phyloP scores from a whole-genome alignment of 1,140 invertebrate species.

The Bicyclus anynana region DNA sequence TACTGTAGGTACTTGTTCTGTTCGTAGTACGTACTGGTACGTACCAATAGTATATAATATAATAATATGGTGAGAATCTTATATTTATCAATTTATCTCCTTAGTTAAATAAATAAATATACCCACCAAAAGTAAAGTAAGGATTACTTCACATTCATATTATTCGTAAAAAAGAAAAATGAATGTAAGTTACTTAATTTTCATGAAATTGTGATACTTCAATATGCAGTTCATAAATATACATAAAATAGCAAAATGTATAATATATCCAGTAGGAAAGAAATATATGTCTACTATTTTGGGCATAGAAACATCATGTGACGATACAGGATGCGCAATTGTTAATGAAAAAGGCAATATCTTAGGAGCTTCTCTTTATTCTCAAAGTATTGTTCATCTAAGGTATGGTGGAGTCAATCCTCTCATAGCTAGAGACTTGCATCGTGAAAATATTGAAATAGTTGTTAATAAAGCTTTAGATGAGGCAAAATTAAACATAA shows the following conservation, averaged over 20 bases:
- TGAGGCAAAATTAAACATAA: slow-evolving; percentile 81
- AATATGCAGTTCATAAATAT: not conserved
- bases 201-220: not conserved
- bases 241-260: not conserved
- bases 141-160: too few species aligned
- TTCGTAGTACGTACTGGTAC: too few species aligned
- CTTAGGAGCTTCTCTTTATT: slow-evolving; percentile 87
- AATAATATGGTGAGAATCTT: too few species aligned
- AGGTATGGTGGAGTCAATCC: slow-evolving; percentile 95
- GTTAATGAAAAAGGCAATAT: slow-evolving; percentile 85
- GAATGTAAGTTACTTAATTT: too few species aligned
- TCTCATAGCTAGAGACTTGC: slow-evolving; percentile 88
- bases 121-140: too few species aligned
- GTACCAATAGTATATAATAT: too few species aligned
- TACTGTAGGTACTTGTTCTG: too few species aligned
- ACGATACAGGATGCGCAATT: slow-evolving; percentile 96
- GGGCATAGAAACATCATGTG: slow-evolving; percentile 99
- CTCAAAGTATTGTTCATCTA: slow-evolving; percentile 86
- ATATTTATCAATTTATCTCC: too few species aligned
- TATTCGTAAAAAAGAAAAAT: too few species aligned
- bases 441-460: slow-evolving; percentile 86
- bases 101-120: too few species aligned
- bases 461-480: slow-evolving; percentile 85
- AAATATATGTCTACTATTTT: not conserved
- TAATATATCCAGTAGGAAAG: not conserved